These are phyloP conservation scores for Harpagifer antarcticus DNA, from an alignment of 2,797 vertebrate species.

Conservation along the genomic window DNA sequence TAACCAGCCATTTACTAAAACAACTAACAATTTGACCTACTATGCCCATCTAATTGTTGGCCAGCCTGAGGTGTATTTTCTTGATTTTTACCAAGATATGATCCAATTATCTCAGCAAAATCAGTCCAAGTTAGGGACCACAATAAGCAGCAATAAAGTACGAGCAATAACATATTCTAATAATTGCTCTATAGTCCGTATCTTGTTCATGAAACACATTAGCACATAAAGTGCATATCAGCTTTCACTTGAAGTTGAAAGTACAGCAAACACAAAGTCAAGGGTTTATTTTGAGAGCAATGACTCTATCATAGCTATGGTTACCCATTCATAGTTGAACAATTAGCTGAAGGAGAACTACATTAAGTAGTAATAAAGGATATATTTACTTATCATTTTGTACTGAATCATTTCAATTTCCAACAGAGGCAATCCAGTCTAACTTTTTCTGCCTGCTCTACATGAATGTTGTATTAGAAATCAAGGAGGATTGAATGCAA, in stretches of 20 bases:
- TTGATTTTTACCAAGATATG: too few species aligned
- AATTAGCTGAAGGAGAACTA: background rate
- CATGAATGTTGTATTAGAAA: conserved; percentile 45
- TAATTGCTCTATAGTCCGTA: background rate
- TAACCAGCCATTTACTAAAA: too few species aligned
- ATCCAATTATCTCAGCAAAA: too few species aligned
- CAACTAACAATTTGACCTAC: too few species aligned
- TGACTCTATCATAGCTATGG: conserved; percentile 7
- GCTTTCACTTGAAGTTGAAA: conserved; percentile 12
- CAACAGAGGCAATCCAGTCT: conserved; percentile 8
- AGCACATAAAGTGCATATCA: conserved; percentile 5
- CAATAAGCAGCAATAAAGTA: too few species aligned
- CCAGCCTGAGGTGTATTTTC: too few species aligned
- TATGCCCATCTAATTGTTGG: too few species aligned
- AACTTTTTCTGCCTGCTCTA: background rate
- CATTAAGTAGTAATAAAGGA: background rate
- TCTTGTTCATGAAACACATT: conserved; percentile 7
- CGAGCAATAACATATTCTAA: background rate
- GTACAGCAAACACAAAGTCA: background rate
- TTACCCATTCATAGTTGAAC: background rate
- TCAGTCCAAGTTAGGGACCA: too few species aligned
- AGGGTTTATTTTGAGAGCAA: background rate
- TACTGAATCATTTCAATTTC: conserved; percentile 9
- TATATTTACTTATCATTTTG: conserved; percentile 9
- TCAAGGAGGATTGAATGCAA: conserved; percentile 35